Conservation (phyloP, 1,140 invertebrate species). For the Araneus ventricosus region DNA sequence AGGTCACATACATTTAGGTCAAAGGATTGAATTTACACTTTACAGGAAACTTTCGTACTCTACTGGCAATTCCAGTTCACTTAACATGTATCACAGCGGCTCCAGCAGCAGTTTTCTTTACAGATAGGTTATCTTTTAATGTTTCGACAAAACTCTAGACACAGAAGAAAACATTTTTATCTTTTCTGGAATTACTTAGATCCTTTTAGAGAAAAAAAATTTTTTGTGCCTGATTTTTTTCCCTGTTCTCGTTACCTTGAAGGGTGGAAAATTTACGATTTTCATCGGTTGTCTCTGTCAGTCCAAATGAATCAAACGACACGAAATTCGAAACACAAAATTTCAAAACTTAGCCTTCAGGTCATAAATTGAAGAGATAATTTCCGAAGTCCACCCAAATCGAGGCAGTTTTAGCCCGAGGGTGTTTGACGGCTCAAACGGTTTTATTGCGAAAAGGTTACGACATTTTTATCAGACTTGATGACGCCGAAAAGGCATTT, state of each 20-base stretch:
- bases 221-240: neutral
- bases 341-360: neutral
- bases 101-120: too few relatives aligned
- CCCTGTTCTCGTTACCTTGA: neutral
- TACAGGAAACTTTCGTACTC: too few relatives aligned
- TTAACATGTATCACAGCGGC: too few relatives aligned
- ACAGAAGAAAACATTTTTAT: neutral
- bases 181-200: neutral
- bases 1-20: too few relatives aligned
- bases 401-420: neutral
- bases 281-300: neutral
- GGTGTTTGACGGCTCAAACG: neutral
- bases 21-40: too few relatives aligned
- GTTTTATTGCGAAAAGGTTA: neutral
- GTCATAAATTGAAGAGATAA: neutral
- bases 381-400: neutral
- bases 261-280: neutral
- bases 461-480: conserved; percentile 18
- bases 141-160: too few relatives aligned
- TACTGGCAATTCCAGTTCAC: too few relatives aligned
- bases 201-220: neutral
- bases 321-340: conserved; percentile 7
- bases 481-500: conserved; percentile 1
- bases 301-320: neutral
- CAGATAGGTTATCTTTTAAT: too few relatives aligned